phyloP scores from a whole-genome alignment of 2,888 invertebrate genomes.

The Drosophila incognita region DNA sequence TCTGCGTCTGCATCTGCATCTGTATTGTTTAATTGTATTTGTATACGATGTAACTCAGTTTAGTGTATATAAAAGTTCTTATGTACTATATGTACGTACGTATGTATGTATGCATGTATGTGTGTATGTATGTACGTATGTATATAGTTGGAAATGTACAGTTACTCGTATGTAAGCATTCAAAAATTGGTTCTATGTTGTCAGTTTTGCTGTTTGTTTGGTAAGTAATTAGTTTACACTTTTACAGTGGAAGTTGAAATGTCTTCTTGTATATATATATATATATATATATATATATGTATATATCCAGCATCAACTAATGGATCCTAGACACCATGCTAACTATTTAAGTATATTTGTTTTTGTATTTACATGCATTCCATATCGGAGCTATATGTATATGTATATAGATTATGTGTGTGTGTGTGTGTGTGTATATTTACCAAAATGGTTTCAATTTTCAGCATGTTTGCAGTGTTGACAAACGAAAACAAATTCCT shows the following conservation, averaged over 20 bases:
- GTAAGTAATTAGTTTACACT: conserved; percentile 23
- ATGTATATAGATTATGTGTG: conserved; percentile 18
- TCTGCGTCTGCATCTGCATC: conserved; percentile 18
- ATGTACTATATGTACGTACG: not conserved
- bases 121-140: conserved; percentile 1
- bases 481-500: conserved; percentile 22
- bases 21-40: conserved; percentile 18
- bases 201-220: conserved; percentile 26
- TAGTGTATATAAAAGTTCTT: conserved; percentile 62
- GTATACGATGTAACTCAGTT: conserved; percentile 37
- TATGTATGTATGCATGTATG: conserved; percentile 1
- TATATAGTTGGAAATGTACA: conserved; percentile 60
- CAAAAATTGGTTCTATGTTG: conserved; percentile 79
- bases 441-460: conserved; percentile 16
- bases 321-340: conserved; percentile 34
- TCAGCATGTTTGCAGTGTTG: conserved; percentile 28
- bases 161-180: conserved; percentile 52
- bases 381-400: conserved; percentile 23
- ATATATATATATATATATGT: conserved; percentile 6
- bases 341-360: conserved; percentile 49
- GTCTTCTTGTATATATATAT: conserved; percentile 13
- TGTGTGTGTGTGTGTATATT: conserved; percentile 6
- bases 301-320: conserved; percentile 21
- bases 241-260: conserved; percentile 22
- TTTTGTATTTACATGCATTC: conserved; percentile 49